Conservation (phyloP, 2,888 invertebrate species). For the Azorinus chamasolen region DNA sequence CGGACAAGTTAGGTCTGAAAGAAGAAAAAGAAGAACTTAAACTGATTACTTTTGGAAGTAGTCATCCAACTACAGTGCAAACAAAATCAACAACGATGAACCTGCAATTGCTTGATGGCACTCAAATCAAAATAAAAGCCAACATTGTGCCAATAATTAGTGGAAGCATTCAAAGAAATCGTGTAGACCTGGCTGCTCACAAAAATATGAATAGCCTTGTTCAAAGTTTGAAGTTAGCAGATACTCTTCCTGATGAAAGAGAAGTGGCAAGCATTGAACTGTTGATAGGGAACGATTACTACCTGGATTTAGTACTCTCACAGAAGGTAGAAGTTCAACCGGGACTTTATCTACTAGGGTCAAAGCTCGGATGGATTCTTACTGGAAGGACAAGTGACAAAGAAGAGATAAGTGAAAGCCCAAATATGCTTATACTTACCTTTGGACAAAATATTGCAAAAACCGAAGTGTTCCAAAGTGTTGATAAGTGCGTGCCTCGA, state of each 20-base stretch:
- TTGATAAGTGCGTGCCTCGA: background rate
- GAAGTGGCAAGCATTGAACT: slow-evolving; percentile 3
- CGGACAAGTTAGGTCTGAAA: background rate
- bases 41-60: slow-evolving; percentile 34
- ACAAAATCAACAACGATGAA: slow-evolving; percentile 17
- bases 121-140: slow-evolving; percentile 16
- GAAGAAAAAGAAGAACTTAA: slow-evolving; percentile 24
- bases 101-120: slow-evolving; percentile 15
- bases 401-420: background rate
- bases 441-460: slow-evolving; percentile 6
- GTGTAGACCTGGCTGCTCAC: background rate
- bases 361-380: slow-evolving; percentile 5
- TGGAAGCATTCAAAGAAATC: slow-evolving; percentile 22
- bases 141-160: slow-evolving; percentile 33
- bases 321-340: slow-evolving; percentile 19
- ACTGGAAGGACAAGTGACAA: too few relatives aligned
- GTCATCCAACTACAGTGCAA: slow-evolving; percentile 14
- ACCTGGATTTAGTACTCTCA: too few relatives aligned
- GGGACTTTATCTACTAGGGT: slow-evolving; percentile 19
- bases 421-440: slow-evolving; percentile 25
- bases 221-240: slow-evolving; percentile 19
- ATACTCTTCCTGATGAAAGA: slow-evolving; percentile 10
- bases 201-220: slow-evolving; percentile 8
- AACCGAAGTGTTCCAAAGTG: background rate
- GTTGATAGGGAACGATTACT: too few relatives aligned